Evolutionary conservation across 2,113 vertebrate genomes (phyloP).

Genomic region (Otis tarda): DNA sequence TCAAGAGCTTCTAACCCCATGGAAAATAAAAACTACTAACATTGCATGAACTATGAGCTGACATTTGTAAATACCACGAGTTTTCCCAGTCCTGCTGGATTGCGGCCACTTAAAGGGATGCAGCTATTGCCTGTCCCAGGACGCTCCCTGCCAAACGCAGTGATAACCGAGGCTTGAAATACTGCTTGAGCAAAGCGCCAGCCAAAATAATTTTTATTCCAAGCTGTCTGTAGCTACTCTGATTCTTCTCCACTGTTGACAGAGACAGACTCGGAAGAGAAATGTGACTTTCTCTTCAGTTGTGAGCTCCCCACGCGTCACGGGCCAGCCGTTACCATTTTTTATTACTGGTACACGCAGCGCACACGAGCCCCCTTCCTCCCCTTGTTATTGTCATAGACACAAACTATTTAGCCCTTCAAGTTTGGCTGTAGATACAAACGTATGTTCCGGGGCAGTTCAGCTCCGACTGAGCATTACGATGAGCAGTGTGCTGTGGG

Average conservation of each 20-base stretch:
- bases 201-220: neutral
- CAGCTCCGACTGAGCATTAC: fast-evolving
- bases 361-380: neutral
- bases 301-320: neutral
- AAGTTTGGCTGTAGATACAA: neutral
- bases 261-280: neutral
- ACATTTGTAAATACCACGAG: neutral
- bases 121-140: neutral
- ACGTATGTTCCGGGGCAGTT: fast-evolving
- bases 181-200: neutral
- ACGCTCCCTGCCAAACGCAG: neutral
- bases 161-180: neutral
- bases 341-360: neutral
- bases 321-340: fast-evolving
- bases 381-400: neutral
- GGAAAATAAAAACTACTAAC: neutral
- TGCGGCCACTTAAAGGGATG: neutral
- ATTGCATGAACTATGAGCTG: neutral
- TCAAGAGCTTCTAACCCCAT: neutral
- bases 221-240: neutral
- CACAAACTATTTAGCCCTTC: neutral
- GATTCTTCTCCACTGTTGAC: neutral
- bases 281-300: neutral
- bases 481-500: neutral
- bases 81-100: neutral